Base-by-base conservation (phyloP, 2,797 vertebrate genomes). In the Clarias platycephalus region DNA sequence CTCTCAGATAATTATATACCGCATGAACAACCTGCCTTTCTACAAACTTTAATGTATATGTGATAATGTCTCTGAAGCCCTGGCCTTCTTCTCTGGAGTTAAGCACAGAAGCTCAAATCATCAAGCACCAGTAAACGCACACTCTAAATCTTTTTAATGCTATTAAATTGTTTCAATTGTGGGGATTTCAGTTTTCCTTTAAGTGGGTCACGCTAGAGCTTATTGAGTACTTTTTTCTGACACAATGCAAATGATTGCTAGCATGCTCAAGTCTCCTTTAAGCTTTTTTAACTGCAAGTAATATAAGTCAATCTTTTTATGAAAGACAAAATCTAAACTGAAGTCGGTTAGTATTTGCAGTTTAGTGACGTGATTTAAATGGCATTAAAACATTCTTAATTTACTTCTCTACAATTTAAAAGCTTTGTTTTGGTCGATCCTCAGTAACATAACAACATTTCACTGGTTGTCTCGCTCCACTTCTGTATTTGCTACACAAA, bases 1-100 rank as follows among this genome's bases (percentile, higher is more conserved):
- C 83, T 76, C 76, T 83, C 40, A 57, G 75, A 80, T 85, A 84
- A 88, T 86, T 85, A 81, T 68, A 87, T 80, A 81, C 26, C 12
- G 20, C 49, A 70, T 57, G 28, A 64, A 70, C 77, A 80, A 28
- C 31, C 60, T 28, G 8, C 28, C 20, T 79, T 77, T 83, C 49
- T 44, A 31, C 49, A 72, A 74, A 82, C 68, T 40, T 58, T 71
- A 79, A 66, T 64, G 3, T 31, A 76, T 62, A 28, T 37, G 20
- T 26, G 10, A 74, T 53, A 26, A 76, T 80, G 62, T 75, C 34
- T 82, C 37, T 53, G 37, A 77, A 22, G 64, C 72, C 63, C 9
- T 67, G 63, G 26, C 26, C 28, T 67, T 82, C 24, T 82, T 55
- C 66, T 71, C 28, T 71, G 58, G 40, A 77, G 22, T 77, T 64